phyloP scores from a whole-genome alignment of 1,140 invertebrate species.

The Chionoecetes opilio region DNA sequence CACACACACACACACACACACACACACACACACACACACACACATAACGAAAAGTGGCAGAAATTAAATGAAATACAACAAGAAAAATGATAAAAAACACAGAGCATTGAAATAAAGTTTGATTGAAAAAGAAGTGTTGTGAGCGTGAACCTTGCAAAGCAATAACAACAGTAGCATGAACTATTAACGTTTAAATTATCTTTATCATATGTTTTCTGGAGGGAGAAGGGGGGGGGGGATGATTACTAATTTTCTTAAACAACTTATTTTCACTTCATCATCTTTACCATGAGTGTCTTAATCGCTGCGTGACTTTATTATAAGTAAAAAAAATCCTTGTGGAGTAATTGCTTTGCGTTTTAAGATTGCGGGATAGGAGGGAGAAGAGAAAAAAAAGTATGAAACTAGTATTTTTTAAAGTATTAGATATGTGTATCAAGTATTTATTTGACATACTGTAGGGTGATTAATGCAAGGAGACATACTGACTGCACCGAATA shows the following conservation, averaged over 20 bases:
- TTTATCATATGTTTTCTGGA: no score
- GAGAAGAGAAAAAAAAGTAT: no score
- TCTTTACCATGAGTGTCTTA: neutral
- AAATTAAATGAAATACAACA: neutral
- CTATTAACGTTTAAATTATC: no score
- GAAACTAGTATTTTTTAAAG: no score
- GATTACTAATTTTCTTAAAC: neutral
- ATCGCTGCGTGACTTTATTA: neutral
- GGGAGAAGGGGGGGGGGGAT: neutral
- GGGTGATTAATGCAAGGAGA: neutral
- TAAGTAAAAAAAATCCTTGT: no score
- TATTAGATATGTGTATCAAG: no score
- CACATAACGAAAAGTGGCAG: neutral
- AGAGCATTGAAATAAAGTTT: no score
- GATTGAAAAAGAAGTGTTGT: no score
- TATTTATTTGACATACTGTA: neutral
- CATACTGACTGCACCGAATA: neutral
- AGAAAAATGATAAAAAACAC: neutral
- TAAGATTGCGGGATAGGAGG: no score
- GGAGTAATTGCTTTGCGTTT: no score
- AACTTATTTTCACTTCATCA: neutral
- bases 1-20: conserved; percentile 46
- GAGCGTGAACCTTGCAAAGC: no score
- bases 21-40: conserved; percentile 36
- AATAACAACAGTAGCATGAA: no score